These are phyloP conservation scores for Acleris literana DNA, from an alignment of 2,888 invertebrate genomes.

Conservation along the genomic window DNA sequence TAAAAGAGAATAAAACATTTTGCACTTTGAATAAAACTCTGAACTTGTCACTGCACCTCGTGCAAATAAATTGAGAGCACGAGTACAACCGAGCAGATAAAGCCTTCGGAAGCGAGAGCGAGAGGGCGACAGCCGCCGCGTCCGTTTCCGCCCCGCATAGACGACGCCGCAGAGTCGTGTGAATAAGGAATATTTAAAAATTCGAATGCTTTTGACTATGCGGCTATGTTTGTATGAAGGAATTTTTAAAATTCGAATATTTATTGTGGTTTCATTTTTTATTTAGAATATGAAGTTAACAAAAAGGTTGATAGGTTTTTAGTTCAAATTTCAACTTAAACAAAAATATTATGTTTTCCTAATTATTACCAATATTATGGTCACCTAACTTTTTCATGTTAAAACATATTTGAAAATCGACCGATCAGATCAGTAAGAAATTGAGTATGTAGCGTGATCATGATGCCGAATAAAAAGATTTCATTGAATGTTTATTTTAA, in stretches of 20 bases:
- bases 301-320: no score
- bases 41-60: neutral
- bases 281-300: no score
- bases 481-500: no score
- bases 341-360: no score
- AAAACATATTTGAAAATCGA: no score
- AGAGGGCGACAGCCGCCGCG: slow-evolving; percentile 51
- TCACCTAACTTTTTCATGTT: no score
- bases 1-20: neutral
- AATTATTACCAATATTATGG: no score
- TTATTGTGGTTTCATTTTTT: neutral
- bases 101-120: slow-evolving; percentile 47
- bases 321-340: no score
- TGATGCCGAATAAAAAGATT: no score
- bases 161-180: slow-evolving; percentile 39
- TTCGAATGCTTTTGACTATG: neutral
- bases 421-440: no score
- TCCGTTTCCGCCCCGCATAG: slow-evolving; percentile 50
- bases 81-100: slow-evolving; percentile 33
- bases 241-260: neutral
- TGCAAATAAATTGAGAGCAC: slow-evolving; percentile 27
- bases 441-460: no score
- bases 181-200: slow-evolving; percentile 33
- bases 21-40: neutral
- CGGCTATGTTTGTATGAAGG: neutral